A percentile compares a stretch with the other conserved stretches of the same genome.
These are phyloP conservation scores for Gyrodactylus salaris DNA, from an alignment of 1,140 invertebrate species.

Conservation along the genomic window DNA sequence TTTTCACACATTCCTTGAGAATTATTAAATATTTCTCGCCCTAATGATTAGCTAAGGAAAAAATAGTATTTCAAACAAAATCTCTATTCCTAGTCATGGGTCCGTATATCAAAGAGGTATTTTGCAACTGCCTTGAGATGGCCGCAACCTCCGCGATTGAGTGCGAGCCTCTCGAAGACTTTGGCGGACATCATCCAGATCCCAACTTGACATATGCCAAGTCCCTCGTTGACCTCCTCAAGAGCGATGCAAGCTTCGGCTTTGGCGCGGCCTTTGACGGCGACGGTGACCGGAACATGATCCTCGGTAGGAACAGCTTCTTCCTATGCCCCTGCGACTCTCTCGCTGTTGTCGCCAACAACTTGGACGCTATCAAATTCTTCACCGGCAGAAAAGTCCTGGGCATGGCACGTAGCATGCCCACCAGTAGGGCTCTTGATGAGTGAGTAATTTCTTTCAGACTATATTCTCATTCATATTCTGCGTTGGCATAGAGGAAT, in stretches of 20 bases:
- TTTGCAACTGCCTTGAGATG: constrained; percentile 42
- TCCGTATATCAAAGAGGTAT: constrained; percentile 59
- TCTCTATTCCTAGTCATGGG: constrained; percentile 40
- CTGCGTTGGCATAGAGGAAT: too few relatives aligned
- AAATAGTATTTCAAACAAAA: too few relatives aligned
- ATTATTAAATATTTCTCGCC: not conserved
- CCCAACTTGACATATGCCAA: constrained; percentile 84
- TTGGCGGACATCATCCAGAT: constrained; percentile 83
- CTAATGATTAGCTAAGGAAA: not conserved
- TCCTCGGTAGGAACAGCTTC: constrained; percentile 71
- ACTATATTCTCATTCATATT: not conserved
- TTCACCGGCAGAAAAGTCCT: constrained; percentile 42
- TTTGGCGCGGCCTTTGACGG: constrained; percentile 95
- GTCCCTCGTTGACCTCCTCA: constrained; percentile 41
- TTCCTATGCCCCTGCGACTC: constrained; percentile 92
- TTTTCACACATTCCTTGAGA: too few relatives aligned
- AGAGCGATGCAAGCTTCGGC: constrained; percentile 39
- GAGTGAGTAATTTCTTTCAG: constrained; percentile 24
- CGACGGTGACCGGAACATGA: constrained; percentile 87
- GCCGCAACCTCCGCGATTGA: constrained; percentile 31
- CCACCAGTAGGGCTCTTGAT: constrained; percentile 77
- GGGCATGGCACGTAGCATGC: constrained; percentile 86
- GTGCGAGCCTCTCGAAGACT: constrained; percentile 47
- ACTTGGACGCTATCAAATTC: constrained; percentile 65
- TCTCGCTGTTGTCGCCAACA: constrained; percentile 61